Percentiles rank a stretch among this genome's conserved stretches.
Conservation (phyloP, 2,113 vertebrate genomes). For the Boulengeromyrus knoepffleri region DNA sequence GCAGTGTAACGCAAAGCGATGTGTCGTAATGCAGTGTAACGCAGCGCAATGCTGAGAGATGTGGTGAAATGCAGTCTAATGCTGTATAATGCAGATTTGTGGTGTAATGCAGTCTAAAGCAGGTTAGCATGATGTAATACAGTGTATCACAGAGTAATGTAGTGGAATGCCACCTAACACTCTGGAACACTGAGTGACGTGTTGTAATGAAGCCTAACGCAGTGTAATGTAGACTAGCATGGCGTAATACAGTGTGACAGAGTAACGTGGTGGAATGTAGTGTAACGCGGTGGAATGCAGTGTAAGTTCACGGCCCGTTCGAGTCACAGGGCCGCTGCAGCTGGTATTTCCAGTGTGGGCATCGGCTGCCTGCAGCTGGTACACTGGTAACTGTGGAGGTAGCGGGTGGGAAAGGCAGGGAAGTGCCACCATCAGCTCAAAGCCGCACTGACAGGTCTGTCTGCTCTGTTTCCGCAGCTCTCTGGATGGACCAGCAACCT, state of each 20-base stretch:
- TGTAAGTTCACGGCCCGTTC: background rate
- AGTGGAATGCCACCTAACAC: background rate
- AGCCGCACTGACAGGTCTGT: background rate
- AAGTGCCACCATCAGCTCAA: background rate
- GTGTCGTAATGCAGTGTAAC: background rate
- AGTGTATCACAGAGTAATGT: background rate
- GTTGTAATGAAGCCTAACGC: background rate
- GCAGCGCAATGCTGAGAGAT: background rate
- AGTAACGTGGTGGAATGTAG: background rate
- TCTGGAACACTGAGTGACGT: background rate
- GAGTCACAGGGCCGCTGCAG: background rate
- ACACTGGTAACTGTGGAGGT: background rate
- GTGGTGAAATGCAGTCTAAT: background rate
- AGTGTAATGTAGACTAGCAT: background rate
- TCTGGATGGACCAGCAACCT: conserved; percentile 90
- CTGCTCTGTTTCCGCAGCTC: conserved; percentile 59
- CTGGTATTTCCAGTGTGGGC: background rate
- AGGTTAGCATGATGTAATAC: background rate
- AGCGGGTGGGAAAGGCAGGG: background rate
- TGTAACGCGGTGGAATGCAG: background rate
- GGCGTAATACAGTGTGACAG: background rate
- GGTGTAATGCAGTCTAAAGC: background rate
- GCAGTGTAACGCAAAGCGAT: background rate
- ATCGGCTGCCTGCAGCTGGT: background rate
- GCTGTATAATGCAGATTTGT: background rate